These are phyloP conservation scores for Cygnus atratus DNA, from an alignment of 2,113 vertebrate species.

Conservation along the genomic window DNA sequence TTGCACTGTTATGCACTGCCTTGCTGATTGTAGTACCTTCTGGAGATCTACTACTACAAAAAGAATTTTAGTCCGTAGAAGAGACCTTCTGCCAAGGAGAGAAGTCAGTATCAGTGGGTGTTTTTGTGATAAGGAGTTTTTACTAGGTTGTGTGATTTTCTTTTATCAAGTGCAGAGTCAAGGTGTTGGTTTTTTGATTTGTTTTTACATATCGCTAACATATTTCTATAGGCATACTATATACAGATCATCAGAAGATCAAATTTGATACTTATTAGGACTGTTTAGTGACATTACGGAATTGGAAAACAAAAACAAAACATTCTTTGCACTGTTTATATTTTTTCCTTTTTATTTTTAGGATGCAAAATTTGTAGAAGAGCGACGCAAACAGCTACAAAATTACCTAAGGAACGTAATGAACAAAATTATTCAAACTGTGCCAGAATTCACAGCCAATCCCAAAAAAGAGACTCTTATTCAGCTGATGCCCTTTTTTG, in stretches of 20 bases:
- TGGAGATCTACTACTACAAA: background rate
- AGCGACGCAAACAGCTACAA: conserved; percentile 94
- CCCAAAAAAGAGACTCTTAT: conserved; percentile 93
- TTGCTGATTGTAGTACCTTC: background rate
- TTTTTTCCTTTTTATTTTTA: conserved; percentile 57
- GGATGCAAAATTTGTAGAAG: conserved; percentile 98
- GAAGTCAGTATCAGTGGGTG: background rate
- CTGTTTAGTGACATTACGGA: background rate
- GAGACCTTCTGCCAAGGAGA: background rate
- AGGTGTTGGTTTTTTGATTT: background rate
- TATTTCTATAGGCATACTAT: background rate
- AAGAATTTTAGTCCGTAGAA: background rate
- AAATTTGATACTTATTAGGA: background rate
- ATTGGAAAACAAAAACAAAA: background rate
- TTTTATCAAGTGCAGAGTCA: background rate
- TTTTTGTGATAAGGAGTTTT: background rate
- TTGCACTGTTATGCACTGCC: background rate
- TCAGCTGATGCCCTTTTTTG: conserved; percentile 92
- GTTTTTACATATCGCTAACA: background rate
- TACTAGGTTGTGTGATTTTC: background rate
- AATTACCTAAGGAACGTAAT: conserved; percentile 92
- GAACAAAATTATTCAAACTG: conserved; percentile 96
- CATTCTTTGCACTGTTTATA: background rate
- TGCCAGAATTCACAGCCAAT: conserved; percentile 88
- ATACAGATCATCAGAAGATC: background rate